A percentile compares a stretch with the other conserved stretches of the same genome.
phyloP scores from a whole-genome alignment of 2,888 invertebrate species.

The Leptogaster cylindrica region DNA sequence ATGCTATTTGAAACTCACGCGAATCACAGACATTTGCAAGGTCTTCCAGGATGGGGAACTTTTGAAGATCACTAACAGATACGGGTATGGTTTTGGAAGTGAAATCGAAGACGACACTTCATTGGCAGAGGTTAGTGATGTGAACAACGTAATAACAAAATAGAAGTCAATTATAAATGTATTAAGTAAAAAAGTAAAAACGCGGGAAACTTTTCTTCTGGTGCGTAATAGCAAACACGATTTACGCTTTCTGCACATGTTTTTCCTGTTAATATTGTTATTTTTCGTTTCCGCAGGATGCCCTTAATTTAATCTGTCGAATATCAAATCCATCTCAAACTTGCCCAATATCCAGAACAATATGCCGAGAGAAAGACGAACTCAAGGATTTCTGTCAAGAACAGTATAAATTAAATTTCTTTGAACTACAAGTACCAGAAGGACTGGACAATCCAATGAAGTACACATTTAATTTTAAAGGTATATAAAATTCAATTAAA shows the following conservation, averaged over 20 bases:
- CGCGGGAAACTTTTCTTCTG: background rate
- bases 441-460: conserved; percentile 59
- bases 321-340: conserved; percentile 53
- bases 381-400: conserved; percentile 56
- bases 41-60: conserved; percentile 54
- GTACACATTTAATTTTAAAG: conserved; percentile 53
- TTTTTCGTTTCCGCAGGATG: no score
- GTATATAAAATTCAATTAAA: conserved; percentile 45
- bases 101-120: conserved; percentile 50
- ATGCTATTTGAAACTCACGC: conserved; percentile 50
- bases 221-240: conserved; percentile 20
- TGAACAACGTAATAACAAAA: background rate
- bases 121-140: conserved; percentile 16
- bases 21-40: conserved; percentile 57
- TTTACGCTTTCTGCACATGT: no score
- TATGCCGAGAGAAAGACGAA: conserved; percentile 56
- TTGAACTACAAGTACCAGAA: conserved; percentile 58
- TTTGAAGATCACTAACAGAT: conserved; percentile 52
- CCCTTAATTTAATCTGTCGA: conserved; percentile 51
- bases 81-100: conserved; percentile 56
- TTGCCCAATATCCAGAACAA: conserved; percentile 55
- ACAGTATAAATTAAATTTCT: conserved; percentile 58
- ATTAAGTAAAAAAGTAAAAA: conserved; percentile 47
- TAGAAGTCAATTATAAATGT: conserved; percentile 45
- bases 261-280: no score